Conservation (phyloP, 2,888 invertebrate genomes). For the Linnaemya vulpina region DNA sequence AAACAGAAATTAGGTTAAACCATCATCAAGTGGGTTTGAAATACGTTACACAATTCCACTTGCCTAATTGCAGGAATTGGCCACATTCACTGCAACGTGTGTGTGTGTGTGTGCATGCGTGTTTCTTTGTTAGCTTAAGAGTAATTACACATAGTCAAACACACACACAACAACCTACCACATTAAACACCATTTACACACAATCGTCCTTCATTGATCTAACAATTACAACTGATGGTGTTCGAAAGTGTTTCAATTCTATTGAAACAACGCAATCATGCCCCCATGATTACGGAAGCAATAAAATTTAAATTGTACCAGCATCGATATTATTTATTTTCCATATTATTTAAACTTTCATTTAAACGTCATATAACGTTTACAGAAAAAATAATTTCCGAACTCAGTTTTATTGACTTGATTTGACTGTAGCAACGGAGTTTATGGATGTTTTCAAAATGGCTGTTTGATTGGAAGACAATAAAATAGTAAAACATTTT, state of each 20-base stretch:
- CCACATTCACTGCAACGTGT: neutral
- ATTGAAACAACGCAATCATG: neutral
- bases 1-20: conserved; percentile 46
- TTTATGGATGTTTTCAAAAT: neutral
- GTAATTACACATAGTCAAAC: conserved; percentile 8
- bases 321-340: neutral
- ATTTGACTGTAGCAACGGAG: conserved; percentile 2
- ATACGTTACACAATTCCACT: conserved; percentile 11
- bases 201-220: conserved; percentile 32
- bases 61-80: conserved; percentile 42
- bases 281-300: conserved; percentile 20
- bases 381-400: neutral
- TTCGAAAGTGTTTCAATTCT: conserved; percentile 8
- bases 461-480: neutral
- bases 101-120: neutral
- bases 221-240: conserved; percentile 3
- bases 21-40: conserved; percentile 11
- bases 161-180: neutral
- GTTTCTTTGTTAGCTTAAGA: neutral
- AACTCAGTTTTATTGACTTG: conserved; percentile 36
- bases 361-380: neutral
- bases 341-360: conserved; percentile 9
- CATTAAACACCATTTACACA: conserved; percentile 15
- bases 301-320: conserved; percentile 32
- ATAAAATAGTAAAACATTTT: neutral